Conservation (phyloP, 2,113 vertebrate species). For the Bungarus multicinctus region DNA sequence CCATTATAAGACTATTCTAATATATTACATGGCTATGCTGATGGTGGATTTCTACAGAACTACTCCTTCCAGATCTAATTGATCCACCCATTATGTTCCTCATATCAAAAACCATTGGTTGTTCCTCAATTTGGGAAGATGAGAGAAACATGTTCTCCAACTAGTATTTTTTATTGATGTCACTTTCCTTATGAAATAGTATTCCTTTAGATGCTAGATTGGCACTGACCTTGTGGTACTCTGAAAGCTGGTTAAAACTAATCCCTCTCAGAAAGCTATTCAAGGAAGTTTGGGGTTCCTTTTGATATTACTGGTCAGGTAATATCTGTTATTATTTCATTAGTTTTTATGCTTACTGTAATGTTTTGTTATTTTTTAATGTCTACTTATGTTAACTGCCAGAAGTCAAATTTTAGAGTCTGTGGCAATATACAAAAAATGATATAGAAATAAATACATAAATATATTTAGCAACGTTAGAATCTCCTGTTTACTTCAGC, state of each 20-base stretch:
- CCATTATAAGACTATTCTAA: not conserved
- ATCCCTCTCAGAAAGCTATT: not conserved
- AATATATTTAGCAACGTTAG: not conserved
- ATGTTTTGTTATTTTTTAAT: not conserved
- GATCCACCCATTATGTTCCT: not conserved
- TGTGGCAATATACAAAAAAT: not conserved
- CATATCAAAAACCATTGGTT: not conserved
- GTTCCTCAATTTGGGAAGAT: not conserved
- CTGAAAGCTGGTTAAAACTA: not conserved
- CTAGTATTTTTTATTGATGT: not conserved
- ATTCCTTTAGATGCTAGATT: not conserved
- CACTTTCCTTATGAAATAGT: not conserved
- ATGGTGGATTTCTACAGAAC: not conserved
- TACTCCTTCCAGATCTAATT: not conserved
- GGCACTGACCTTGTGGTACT: not conserved
- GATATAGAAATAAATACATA: not conserved
- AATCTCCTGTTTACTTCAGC: not conserved
- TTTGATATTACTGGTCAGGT: not conserved
- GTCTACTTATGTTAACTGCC: not conserved
- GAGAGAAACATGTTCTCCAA: not conserved
- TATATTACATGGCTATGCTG: not conserved
- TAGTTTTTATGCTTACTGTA: not conserved
- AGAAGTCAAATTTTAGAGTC: not conserved
- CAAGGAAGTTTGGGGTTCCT: not conserved
- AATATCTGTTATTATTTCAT: not conserved